Evolutionary conservation across 1,140 invertebrate species (phyloP).

Genomic region (Drosophila biarmipes): DNA sequence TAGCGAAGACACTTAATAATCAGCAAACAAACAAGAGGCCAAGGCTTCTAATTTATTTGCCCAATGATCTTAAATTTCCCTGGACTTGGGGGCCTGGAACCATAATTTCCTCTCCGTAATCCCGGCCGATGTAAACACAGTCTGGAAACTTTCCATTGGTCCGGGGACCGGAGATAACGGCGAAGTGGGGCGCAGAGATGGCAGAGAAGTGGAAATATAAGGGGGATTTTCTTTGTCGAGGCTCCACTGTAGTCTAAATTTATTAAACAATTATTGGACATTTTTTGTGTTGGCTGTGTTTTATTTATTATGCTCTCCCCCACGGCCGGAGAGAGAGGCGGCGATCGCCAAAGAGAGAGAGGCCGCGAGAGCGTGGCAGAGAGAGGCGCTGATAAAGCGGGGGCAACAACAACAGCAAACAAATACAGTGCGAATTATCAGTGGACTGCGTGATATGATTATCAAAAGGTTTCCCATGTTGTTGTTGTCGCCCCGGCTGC

Average conservation of each 20-base stretch:
- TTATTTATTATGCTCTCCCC: slow-evolving; percentile 13
- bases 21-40: neutral
- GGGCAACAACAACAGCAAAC: slow-evolving; percentile 51
- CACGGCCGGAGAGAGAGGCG: slow-evolving; percentile 5
- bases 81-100: neutral
- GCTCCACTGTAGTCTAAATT: slow-evolving; percentile 58
- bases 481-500: slow-evolving; percentile 55
- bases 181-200: slow-evolving; percentile 12
- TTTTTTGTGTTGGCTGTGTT: slow-evolving; percentile 16
- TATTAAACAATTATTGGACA: slow-evolving; percentile 39
- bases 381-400: slow-evolving; percentile 56
- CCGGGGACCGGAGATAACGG: slow-evolving; percentile 26
- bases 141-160: slow-evolving; percentile 35
- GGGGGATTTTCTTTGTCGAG: neutral
- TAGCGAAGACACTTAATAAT: neutral
- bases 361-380: slow-evolving; percentile 5
- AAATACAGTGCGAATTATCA: slow-evolving; percentile 81
- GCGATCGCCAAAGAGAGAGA: slow-evolving; percentile 18
- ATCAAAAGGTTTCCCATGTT: slow-evolving; percentile 70
- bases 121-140: slow-evolving; percentile 29
- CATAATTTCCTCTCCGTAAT: slow-evolving; percentile 11
- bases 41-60: neutral
- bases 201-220: slow-evolving; percentile 8
- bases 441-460: slow-evolving; percentile 80
- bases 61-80: slow-evolving; percentile 5